Evolutionary conservation across 1,140 invertebrate species (phyloP).

Genomic region (Drosophila nigrodunni): DNA sequence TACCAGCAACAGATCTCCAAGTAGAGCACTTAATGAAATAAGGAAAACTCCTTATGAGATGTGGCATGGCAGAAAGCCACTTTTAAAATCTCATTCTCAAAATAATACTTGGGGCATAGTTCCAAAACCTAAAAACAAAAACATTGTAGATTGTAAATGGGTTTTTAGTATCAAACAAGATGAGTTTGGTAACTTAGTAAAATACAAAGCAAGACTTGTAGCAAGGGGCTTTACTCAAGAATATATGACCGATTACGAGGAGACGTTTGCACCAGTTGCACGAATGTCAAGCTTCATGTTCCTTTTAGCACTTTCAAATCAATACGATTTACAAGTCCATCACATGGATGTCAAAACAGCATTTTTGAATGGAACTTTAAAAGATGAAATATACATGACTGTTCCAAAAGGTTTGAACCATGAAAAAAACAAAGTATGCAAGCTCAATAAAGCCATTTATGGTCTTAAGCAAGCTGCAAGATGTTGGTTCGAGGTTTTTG

Average conservation of each 20-base stretch:
- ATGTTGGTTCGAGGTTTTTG: slow-evolving; percentile 19
- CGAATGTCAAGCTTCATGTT: no score
- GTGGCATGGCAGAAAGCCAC: slow-evolving; percentile 38
- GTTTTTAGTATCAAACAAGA: slow-evolving; percentile 75
- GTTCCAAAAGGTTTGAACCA: slow-evolving; percentile 36
- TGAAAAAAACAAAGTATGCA: slow-evolving; percentile 1
- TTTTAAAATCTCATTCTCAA: slow-evolving; percentile 59
- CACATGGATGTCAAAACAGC: slow-evolving; percentile 23
- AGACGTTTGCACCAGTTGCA: not conserved
- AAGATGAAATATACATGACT: slow-evolving; percentile 31
- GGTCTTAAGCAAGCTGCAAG: no score
- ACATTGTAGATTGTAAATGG: slow-evolving; percentile 82
- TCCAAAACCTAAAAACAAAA: slow-evolving; percentile 74
- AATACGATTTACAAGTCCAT: no score
- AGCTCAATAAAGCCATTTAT: not conserved
- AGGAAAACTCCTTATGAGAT: slow-evolving; percentile 53
- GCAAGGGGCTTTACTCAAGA: slow-evolving; percentile 84
- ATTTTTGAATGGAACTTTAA: slow-evolving; percentile 13
- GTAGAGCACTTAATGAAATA: slow-evolving; percentile 23
- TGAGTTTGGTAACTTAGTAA: slow-evolving; percentile 70
- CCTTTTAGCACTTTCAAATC: no score
- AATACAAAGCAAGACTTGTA: slow-evolving; percentile 84
- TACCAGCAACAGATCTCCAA: slow-evolving; percentile 63
- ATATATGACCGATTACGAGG: slow-evolving; percentile 62
- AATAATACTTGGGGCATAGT: slow-evolving; percentile 84